These are phyloP conservation scores for Cacoxenus indagator DNA, from an alignment of 2,888 invertebrate species.

Conservation along the genomic window DNA sequence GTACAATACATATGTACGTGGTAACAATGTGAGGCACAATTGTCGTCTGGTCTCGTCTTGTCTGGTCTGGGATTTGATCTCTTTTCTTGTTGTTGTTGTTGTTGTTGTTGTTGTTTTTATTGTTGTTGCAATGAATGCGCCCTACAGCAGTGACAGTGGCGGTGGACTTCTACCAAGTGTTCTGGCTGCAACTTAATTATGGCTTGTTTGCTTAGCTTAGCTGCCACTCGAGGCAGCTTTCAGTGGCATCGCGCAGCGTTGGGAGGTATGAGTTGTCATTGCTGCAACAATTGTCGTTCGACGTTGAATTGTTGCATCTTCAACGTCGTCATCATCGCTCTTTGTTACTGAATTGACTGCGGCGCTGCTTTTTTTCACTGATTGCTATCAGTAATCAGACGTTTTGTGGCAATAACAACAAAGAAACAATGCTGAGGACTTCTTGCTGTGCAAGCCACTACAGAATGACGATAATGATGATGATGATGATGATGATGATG, in stretches of 20 bases:
- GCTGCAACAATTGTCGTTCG: slow-evolving; percentile 32
- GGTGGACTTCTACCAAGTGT: slow-evolving; percentile 29
- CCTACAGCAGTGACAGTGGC: slow-evolving; percentile 18
- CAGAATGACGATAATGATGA: not conserved
- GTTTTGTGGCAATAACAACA: slow-evolving; percentile 56
- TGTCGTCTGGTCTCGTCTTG: not conserved
- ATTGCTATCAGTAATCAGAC: slow-evolving; percentile 64
- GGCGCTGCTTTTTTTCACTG: slow-evolving; percentile 39
- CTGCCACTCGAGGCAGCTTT: not conserved
- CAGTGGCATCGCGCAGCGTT: slow-evolving; percentile 38
- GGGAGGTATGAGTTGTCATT: slow-evolving; percentile 64
- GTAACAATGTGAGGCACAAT: slow-evolving; percentile 10
- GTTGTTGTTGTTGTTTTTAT: slow-evolving; percentile 20
- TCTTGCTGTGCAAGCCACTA: not conserved
- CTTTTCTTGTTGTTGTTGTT: not conserved
- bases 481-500: not conserved
- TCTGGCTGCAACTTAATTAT: slow-evolving; percentile 62
- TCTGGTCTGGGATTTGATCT: not conserved
- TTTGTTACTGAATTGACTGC: slow-evolving; percentile 21
- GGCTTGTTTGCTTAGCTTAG: slow-evolving; percentile 53
- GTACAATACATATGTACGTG: no score
- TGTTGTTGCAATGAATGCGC: slow-evolving; percentile 16
- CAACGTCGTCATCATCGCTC: no score
- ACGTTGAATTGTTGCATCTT: not conserved
- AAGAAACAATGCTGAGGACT: no score